Conservation (phyloP, 2,797 vertebrate genomes). For the Enteromius trimaculatus region DNA sequence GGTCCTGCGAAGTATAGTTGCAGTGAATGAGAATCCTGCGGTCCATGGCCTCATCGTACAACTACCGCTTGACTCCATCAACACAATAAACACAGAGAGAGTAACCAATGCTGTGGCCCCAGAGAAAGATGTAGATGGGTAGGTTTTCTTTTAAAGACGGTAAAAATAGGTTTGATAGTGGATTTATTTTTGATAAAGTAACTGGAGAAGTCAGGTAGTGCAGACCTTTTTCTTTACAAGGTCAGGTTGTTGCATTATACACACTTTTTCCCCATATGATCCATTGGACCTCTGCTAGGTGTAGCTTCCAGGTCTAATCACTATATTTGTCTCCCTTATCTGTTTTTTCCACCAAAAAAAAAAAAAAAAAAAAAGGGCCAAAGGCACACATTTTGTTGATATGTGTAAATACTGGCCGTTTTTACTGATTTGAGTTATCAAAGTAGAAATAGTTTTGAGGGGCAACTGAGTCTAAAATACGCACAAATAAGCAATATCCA, state of each 20-base stretch:
- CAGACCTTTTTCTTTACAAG: background rate
- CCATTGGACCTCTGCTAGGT: background rate
- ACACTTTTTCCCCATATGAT: conserved; percentile 2
- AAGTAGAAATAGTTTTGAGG: background rate
- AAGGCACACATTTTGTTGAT: background rate
- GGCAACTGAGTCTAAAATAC: background rate
- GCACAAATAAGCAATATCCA: background rate
- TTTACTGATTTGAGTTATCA: conserved; percentile 10
- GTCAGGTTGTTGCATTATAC: background rate
- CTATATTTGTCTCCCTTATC: background rate
- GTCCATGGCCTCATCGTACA: conserved; percentile 93
- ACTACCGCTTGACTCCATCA: conserved; percentile 87
- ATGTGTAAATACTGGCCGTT: background rate
- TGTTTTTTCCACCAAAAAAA: conserved; percentile 5
- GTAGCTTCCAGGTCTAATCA: background rate
- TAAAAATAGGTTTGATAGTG: too few relatives aligned
- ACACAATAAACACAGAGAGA: conserved; percentile 82
- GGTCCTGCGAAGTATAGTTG: conserved; percentile 83
- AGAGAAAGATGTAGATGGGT: conserved; percentile 96
- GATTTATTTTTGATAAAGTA: background rate
- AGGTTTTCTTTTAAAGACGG: conserved; percentile 41
- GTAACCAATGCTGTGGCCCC: conserved; percentile 87
- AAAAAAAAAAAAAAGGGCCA: too few relatives aligned
- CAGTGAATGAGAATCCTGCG: conserved; percentile 81
- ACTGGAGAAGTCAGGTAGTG: background rate